Evolutionary conservation across 2,797 vertebrate genomes (phyloP), one percentile per base, ranked within the genome.

Genomic region (Chiroxiphia lanceolata): DNA sequence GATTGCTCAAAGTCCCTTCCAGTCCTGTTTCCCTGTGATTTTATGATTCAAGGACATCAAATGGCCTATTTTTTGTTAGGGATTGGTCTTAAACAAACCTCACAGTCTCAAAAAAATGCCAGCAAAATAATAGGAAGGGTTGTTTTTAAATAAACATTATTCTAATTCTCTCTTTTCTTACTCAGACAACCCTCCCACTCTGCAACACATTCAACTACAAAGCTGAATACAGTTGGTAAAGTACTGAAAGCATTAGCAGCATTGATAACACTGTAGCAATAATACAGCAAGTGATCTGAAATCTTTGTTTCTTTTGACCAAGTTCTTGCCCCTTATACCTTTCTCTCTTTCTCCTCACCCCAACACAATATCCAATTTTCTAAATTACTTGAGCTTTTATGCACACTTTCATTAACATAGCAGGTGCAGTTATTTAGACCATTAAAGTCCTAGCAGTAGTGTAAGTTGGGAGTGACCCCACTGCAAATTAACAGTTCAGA

Each of bases 361-460:
- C 48, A 77, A 70, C 47, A 96, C 74, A 96, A 96, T 94, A 59
- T 26, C 44, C 57, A 86, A 93, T 96, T 94, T 96, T 95, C 91
- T 96, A 93, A 96, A 97, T 94, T 94, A 91, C 91, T 90, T 60
- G 29, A 79, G 80, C 89, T 91, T 91, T 96, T 91, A 80, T 67
- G 80, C 44, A 50, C 60, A 47, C 70, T 87, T 95, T 57, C 91
- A 96, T 96, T 96, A 96, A 33, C 95, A 96, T 88, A 95, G 95
- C 95, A 96, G 93, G 91, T 94, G 95, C 95, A 87, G 94, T 94
- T 94, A 93, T 81, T 95, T 93, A 96, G 89, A 96, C 74, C 47
- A 79, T 87, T 90, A 83, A 93, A 34, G 60, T 70, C 59, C 77
- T 68, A 83, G 74, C 69, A 94, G 69, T 79, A 96, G 85, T 53